Conservation (phyloP, 2,797 vertebrate species). For the Otus scops region DNA sequence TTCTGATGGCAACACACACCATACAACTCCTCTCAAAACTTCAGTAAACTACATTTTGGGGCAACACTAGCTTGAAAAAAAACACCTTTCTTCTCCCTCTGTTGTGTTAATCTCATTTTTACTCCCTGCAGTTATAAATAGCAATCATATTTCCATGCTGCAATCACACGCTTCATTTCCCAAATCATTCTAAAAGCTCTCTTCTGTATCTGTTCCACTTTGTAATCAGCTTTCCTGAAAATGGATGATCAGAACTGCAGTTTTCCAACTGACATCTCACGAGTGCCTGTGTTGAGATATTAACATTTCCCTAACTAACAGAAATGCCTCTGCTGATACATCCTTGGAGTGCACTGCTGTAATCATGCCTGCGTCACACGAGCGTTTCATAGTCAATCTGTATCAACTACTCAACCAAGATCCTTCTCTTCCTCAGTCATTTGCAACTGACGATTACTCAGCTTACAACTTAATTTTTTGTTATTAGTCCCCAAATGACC, state of each 20-base stretch:
- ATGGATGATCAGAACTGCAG: conserved; percentile 41
- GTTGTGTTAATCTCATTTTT: neutral
- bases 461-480: conserved; percentile 56
- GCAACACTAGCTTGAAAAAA: neutral
- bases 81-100: neutral
- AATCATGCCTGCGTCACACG: neutral
- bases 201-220: conserved; percentile 48
- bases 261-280: neutral
- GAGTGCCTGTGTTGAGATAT: neutral
- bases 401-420: neutral
- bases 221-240: conserved; percentile 53
- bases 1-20: neutral
- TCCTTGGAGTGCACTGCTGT: neutral
- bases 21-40: neutral
- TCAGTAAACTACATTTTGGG: neutral
- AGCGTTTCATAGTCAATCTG: neutral
- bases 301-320: neutral
- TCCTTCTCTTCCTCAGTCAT: conserved; percentile 6
- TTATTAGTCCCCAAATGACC: conserved; percentile 49
- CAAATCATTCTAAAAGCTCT: conserved; percentile 58
- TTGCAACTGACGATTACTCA: conserved; percentile 34
- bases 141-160: conserved; percentile 38
- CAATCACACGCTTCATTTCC: conserved; percentile 54
- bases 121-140: conserved; percentile 35
- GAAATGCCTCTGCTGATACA: neutral